Evolutionary conservation across 2,888 invertebrate genomes (phyloP).

Genomic region (Pteria penguin): DNA sequence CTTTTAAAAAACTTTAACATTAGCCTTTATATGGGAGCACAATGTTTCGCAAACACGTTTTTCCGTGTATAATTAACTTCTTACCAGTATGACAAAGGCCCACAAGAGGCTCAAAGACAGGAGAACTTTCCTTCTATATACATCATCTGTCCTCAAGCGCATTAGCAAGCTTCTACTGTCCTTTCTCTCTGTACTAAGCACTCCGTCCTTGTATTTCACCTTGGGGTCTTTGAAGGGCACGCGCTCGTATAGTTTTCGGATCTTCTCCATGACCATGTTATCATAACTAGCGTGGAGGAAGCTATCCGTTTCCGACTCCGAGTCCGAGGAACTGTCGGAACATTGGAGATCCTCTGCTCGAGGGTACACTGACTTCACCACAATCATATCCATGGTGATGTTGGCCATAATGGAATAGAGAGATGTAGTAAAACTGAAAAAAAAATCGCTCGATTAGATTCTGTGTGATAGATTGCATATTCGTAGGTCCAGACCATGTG

Average conservation of each 20-base stretch:
- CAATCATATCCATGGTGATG: background rate
- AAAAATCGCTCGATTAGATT: background rate
- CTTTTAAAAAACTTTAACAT: too few relatives aligned
- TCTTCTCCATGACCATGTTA: background rate
- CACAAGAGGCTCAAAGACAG: conserved; percentile 36
- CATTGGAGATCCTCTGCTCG: background rate
- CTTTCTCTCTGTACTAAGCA: background rate
- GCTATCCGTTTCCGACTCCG: background rate
- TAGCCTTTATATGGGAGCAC: conserved; percentile 18
- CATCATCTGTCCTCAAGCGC: conserved; percentile 23
- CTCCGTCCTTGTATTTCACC: background rate
- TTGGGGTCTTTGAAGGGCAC: conserved; percentile 4
- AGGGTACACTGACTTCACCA: background rate
- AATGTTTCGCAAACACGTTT: background rate
- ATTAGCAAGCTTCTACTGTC: background rate
- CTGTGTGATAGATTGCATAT: too few relatives aligned
- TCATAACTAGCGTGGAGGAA: background rate
- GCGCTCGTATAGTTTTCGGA: conserved; percentile 6
- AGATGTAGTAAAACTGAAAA: background rate
- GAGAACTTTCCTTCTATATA: conserved; percentile 33
- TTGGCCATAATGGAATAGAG: background rate
- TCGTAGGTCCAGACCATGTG: too few relatives aligned
- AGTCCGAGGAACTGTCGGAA: background rate
- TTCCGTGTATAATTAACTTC: background rate
- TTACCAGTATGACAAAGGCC: conserved; percentile 42